Percentiles rank a stretch among this genome's conserved stretches.
Evolutionary conservation across 2,113 vertebrate genomes (phyloP).

Genomic region (Crotalus viridis): DNA sequence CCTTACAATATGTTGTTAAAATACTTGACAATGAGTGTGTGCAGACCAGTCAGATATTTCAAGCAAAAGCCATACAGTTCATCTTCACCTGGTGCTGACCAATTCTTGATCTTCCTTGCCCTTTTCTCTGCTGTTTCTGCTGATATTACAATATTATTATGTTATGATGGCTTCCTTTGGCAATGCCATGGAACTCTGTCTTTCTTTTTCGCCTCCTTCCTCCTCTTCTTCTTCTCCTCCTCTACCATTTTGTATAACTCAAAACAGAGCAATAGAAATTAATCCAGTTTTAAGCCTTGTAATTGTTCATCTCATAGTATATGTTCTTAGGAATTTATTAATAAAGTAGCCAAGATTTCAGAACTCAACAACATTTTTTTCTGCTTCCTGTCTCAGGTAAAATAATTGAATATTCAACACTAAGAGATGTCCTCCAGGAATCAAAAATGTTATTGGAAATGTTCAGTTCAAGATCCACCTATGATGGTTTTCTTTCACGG

Average conservation of each 20-base stretch:
- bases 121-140: too few relatives aligned
- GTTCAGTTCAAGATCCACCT: constrained; percentile 77
- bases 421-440: constrained; percentile 64
- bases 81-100: too few relatives aligned
- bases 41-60: too few relatives aligned
- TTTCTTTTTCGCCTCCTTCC: not conserved
- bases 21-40: too few relatives aligned
- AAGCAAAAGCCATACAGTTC: too few relatives aligned
- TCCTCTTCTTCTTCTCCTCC: not conserved
- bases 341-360: not conserved
- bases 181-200: too few relatives aligned
- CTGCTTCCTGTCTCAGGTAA: constrained; percentile 63
- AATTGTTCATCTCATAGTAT: not conserved
- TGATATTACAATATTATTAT: not conserved
- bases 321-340: not conserved
- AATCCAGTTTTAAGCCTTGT: not conserved
- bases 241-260: not conserved
- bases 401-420: constrained; percentile 51
- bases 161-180: not conserved
- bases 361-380: not conserved
- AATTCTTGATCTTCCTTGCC: too few relatives aligned
- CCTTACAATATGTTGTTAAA: too few relatives aligned
- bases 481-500: constrained; percentile 68
- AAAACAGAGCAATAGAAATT: not conserved
- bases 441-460: constrained; percentile 75